These are phyloP conservation scores for Falco novaeseelandiae DNA, from an alignment of 2,797 vertebrate genomes.

Conservation along the genomic window DNA sequence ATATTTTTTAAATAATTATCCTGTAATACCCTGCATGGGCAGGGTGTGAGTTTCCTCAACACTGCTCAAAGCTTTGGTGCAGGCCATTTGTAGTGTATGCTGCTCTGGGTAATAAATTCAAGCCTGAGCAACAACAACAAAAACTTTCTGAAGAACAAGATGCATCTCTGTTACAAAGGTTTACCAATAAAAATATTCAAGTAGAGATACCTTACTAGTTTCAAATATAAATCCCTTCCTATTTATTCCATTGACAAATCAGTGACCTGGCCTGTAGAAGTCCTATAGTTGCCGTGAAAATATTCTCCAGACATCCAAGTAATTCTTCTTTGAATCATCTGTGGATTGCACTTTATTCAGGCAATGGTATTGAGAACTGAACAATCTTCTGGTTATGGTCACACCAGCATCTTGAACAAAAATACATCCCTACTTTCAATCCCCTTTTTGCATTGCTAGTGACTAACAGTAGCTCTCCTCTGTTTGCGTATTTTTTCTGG, in stretches of 20 bases:
- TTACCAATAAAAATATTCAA: neutral
- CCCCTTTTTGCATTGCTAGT: neutral
- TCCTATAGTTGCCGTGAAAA: neutral
- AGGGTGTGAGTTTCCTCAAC: neutral
- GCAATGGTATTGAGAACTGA: neutral
- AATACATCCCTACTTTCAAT: neutral
- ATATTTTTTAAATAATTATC: neutral
- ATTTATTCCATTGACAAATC: neutral
- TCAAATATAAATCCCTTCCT: neutral
- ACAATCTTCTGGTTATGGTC: neutral
- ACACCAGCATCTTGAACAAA: neutral
- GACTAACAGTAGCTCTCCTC: neutral
- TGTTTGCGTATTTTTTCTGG: neutral
- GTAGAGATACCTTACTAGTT: neutral
- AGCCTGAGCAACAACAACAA: neutral
- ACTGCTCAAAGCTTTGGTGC: neutral
- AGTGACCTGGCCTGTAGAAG: neutral
- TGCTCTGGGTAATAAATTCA: neutral
- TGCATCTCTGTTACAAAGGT: neutral
- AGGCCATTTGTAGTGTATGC: neutral
- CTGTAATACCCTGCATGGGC: neutral
- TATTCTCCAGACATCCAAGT: neutral
- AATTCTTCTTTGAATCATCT: neutral
- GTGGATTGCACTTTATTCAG: neutral
- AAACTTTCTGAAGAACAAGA: neutral